A percentile compares a stretch with the other conserved stretches of the same genome.
phyloP scores from a whole-genome alignment of 92 coral and sea anemone genomes.

The Epizoanthus ramosus region DNA sequence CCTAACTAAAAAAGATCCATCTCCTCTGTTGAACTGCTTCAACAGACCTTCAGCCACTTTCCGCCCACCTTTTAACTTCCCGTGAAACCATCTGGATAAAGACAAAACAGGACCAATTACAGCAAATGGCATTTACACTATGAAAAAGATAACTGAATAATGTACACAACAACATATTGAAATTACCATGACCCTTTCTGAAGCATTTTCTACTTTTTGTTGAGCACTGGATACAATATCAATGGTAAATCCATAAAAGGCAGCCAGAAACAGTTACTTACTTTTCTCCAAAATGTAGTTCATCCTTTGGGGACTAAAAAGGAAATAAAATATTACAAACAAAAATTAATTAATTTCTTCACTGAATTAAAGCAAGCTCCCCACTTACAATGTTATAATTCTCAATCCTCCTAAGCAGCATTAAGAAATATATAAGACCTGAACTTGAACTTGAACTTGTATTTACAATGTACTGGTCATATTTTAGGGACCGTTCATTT shows the following conservation, averaged over 20 bases:
- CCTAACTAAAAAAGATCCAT: constrained; percentile 95
- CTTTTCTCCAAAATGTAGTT: constrained; percentile 98
- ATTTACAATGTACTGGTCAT: too few relatives aligned
- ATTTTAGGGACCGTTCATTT: too few relatives aligned
- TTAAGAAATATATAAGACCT: too few relatives aligned
- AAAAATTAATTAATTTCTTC: not conserved
- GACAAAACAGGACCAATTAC: not conserved
- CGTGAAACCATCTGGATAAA: constrained; percentile 90
- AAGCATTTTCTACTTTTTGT: too few relatives aligned
- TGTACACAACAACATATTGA: too few relatives aligned
- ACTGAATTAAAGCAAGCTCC: not conserved
- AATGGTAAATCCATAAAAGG: not conserved
- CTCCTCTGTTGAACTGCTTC: constrained; percentile 94
- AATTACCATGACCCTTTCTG: too few relatives aligned
- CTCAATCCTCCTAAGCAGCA: too few relatives aligned
- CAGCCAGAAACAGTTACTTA: constrained; percentile 32
- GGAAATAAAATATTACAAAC: not conserved
- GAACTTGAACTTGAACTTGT: too few relatives aligned
- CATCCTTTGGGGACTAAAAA: constrained; percentile 88
- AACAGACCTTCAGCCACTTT: constrained; percentile 74
- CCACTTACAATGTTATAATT: not conserved
- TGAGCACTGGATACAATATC: too few relatives aligned
- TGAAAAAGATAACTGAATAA: too few relatives aligned
- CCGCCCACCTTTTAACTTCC: constrained; percentile 89
- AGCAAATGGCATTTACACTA: too few relatives aligned